Conservation (phyloP, 2,888 invertebrate genomes). For the Chymomyza amoena region DNA sequence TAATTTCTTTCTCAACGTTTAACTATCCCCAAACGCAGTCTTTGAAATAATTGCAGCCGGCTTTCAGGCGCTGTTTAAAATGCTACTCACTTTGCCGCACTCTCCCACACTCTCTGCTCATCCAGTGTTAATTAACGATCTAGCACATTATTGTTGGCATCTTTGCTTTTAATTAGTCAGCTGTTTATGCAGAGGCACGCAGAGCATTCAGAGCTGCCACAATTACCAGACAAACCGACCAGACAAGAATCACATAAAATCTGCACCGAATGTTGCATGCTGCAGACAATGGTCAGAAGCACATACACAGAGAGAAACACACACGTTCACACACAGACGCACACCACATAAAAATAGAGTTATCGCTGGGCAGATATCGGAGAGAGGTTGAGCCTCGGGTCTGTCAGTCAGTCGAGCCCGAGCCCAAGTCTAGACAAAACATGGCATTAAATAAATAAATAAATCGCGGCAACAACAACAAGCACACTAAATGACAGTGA, state of each 20-base stretch:
- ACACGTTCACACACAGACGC: background rate
- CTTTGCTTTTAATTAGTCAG: constrained; percentile 61
- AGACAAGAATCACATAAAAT: constrained; percentile 63
- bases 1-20: no score
- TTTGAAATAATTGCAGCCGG: background rate
- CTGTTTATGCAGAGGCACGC: constrained; percentile 62
- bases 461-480: constrained; percentile 44
- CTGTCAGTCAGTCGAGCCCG: constrained; percentile 16
- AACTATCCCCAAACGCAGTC: background rate
- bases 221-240: constrained; percentile 20
- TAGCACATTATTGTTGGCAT: constrained; percentile 34
- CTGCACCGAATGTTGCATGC: constrained; percentile 21
- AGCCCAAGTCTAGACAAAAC: constrained; percentile 62
- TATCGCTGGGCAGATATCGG: constrained; percentile 63
- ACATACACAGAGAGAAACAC: background rate
- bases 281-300: constrained; percentile 43
- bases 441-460: constrained; percentile 71
- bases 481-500: background rate
- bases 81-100: background rate
- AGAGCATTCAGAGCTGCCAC: constrained; percentile 4
- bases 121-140: constrained; percentile 51
- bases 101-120: background rate
- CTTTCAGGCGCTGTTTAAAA: background rate
- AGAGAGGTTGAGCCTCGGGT: background rate
- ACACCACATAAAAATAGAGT: constrained; percentile 55